Percentiles rank a stretch among this genome's conserved stretches.
These are phyloP conservation scores for Clarias gariepinus DNA, from an alignment of 2,113 vertebrate species.

Conservation along the genomic window DNA sequence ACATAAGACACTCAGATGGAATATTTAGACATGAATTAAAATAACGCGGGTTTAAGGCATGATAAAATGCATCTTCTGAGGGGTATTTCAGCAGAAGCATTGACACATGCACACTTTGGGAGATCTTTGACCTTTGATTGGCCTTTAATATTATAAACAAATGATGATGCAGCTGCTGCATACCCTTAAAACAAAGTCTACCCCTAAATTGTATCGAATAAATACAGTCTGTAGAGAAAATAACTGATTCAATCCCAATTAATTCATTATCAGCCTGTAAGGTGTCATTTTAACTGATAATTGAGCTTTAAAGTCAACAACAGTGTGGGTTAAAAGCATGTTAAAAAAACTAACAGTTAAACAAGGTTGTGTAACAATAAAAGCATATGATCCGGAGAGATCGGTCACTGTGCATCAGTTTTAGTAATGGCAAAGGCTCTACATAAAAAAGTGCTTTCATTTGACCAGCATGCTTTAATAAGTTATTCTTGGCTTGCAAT, in stretches of 20 bases:
- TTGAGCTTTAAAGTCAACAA: not conserved
- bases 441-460: not conserved
- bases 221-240: not conserved
- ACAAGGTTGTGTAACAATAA: not conserved
- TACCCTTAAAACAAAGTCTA: not conserved
- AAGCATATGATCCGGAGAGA: not conserved
- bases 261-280: not conserved
- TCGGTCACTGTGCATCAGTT: not conserved
- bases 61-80: too few species aligned
- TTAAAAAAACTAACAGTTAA: not conserved
- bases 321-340: not conserved
- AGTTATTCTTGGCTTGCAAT: too few species aligned
- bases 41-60: too few species aligned
- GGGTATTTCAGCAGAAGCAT: too few species aligned
- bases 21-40: too few species aligned
- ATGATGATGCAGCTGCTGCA: not conserved
- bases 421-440: not conserved
- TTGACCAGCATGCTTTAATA: not conserved
- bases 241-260: not conserved
- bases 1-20: too few species aligned
- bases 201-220: not conserved
- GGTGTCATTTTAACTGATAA: not conserved
- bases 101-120: too few species aligned
- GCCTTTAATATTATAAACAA: not conserved
- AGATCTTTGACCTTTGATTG: too few species aligned